Conservation (phyloP, 2,797 vertebrate genomes). For the Argya squamiceps region DNA sequence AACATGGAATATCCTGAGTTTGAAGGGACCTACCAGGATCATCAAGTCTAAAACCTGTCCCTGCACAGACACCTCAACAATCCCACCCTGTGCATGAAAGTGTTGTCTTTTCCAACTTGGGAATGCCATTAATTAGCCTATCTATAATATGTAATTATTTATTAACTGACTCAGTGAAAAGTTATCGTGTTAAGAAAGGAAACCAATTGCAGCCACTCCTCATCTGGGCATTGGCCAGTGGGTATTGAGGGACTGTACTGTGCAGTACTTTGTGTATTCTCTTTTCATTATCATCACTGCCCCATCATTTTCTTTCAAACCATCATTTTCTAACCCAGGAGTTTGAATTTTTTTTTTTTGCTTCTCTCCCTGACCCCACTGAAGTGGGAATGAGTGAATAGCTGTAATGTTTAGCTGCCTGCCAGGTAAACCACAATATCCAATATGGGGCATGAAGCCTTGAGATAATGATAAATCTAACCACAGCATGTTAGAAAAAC, state of each 20-base stretch:
- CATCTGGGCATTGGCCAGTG: rapidly evolving
- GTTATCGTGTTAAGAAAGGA: neutral
- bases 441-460: neutral
- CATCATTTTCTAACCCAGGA: neutral
- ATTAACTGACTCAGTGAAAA: neutral
- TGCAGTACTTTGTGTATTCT: neutral
- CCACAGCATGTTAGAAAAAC: neutral
- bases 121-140: neutral
- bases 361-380: neutral
- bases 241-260: neutral
- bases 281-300: neutral
- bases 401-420: neutral
- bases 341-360: neutral
- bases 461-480: neutral
- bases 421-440: neutral
- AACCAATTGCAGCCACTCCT: neutral
- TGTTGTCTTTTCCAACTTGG: neutral
- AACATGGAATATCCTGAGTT: neutral
- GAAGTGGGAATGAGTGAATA: neutral
- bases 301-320: neutral
- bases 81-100: neutral
- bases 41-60: no score
- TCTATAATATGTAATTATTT: neutral
- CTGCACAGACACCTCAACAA: neutral
- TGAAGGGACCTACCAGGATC: neutral